phyloP scores from a whole-genome alignment of 2,888 invertebrate genomes.

The Aleiodes alternator region DNA sequence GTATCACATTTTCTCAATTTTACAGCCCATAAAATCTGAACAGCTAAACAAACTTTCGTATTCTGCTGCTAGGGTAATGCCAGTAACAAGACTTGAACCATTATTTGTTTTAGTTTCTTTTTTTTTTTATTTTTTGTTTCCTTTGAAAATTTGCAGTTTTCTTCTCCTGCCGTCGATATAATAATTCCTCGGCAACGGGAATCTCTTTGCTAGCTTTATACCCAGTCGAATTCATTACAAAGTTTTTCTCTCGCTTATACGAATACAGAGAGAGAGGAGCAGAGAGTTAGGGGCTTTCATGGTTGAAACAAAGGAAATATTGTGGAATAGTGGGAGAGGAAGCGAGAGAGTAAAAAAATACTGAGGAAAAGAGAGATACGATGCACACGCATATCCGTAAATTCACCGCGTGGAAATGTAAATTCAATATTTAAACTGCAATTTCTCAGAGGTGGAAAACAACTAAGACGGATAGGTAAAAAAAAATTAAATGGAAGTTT shows the following conservation, averaged over 20 bases:
- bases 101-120: conserved; percentile 6
- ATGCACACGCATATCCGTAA: conserved; percentile 37
- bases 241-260: conserved; percentile 52
- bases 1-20: conserved; percentile 9
- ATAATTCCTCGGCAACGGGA: conserved; percentile 53
- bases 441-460: conserved; percentile 54
- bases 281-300: conserved; percentile 10
- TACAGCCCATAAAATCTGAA: conserved; percentile 35
- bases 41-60: conserved; percentile 46
- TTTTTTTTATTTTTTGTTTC: no score
- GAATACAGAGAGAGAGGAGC: conserved; percentile 22
- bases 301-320: conserved; percentile 28
- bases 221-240: conserved; percentile 61
- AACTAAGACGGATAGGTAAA: conserved; percentile 17
- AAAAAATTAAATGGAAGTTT: conserved; percentile 34
- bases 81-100: conserved; percentile 19
- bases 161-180: conserved; percentile 44
- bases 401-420: conserved; percentile 56
- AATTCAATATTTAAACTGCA: conserved; percentile 65
- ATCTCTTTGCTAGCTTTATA: conserved; percentile 55
- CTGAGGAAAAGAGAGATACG: background rate
- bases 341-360: background rate
- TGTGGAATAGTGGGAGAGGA: conserved; percentile 1
- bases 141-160: conserved; percentile 9
- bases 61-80: conserved; percentile 17